Evolutionary conservation across 2,888 invertebrate species (phyloP).

Genomic region (Ctena decussata): DNA sequence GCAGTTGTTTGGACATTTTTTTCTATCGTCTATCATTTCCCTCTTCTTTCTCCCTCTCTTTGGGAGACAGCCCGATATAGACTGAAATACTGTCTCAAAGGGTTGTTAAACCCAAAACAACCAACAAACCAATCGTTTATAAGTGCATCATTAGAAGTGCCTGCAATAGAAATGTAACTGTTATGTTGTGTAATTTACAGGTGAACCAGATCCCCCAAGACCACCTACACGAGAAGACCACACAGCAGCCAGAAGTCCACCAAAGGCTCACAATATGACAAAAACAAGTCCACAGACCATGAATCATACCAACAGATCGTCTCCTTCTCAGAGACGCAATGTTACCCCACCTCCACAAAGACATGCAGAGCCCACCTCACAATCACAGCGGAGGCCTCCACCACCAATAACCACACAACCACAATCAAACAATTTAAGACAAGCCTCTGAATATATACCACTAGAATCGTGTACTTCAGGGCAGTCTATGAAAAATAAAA

Average conservation of each 20-base stretch:
- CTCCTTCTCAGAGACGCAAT: background rate
- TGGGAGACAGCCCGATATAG: too few relatives aligned
- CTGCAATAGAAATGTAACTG: too few relatives aligned
- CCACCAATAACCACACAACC: constrained; percentile 43
- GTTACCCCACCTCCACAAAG: background rate
- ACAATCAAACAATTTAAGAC: background rate
- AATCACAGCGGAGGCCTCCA: background rate
- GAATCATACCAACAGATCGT: background rate
- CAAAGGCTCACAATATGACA: background rate
- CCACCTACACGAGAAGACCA: background rate
- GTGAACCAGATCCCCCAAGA: constrained; percentile 1
- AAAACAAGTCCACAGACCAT: background rate
- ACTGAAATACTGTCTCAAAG: too few relatives aligned
- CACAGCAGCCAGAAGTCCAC: background rate
- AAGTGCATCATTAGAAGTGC: too few relatives aligned
- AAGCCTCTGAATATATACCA: constrained; percentile 70
- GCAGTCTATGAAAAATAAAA: constrained; percentile 28
- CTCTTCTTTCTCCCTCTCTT: too few relatives aligned
- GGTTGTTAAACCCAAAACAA: too few relatives aligned
- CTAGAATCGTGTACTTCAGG: constrained; percentile 77
- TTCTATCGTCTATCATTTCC: too few relatives aligned
- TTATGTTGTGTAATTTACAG: too few relatives aligned
- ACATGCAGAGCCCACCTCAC: constrained; percentile 1
- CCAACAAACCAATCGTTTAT: too few relatives aligned
- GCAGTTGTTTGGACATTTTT: too few relatives aligned